Percentiles rank a stretch among this genome's conserved stretches.
These are phyloP conservation scores for Hylomyscus alleni DNA, from an alignment of 2,797 vertebrate species.

Conservation along the genomic window DNA sequence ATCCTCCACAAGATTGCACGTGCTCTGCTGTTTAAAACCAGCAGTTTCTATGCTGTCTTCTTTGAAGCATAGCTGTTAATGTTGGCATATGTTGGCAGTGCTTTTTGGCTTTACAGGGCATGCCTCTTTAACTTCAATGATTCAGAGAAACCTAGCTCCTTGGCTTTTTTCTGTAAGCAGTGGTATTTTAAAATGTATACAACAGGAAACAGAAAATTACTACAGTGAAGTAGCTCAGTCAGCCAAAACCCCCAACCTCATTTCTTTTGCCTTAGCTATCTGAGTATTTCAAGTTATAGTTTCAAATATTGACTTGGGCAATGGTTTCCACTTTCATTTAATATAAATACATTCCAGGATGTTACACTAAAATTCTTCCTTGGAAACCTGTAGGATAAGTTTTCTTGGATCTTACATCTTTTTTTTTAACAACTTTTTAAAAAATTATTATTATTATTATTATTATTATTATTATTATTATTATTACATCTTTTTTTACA, in stretches of 20 bases:
- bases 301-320: slow-evolving; percentile 56
- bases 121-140: slow-evolving; percentile 55
- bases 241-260: neutral
- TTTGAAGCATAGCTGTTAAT: slow-evolving; percentile 61
- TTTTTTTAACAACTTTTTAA: too few species aligned
- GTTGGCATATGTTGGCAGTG: slow-evolving; percentile 61
- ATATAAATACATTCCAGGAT: slow-evolving; percentile 37
- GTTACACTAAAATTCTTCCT: slow-evolving; percentile 39
- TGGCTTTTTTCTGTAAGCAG: slow-evolving; percentile 55
- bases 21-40: slow-evolving; percentile 55
- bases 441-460: too few species aligned
- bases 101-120: slow-evolving; percentile 26
- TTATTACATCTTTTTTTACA: too few species aligned
- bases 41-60: slow-evolving; percentile 45
- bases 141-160: slow-evolving; percentile 44
- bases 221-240: slow-evolving; percentile 35
- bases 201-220: slow-evolving; percentile 50
- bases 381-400: slow-evolving; percentile 57
- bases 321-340: slow-evolving; percentile 50
- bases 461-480: too few species aligned
- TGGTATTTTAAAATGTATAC: neutral
- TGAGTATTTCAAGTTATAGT: slow-evolving; percentile 55
- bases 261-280: slow-evolving; percentile 43
- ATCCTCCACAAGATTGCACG: neutral
- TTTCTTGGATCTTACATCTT: slow-evolving; percentile 33